phyloP scores from a whole-genome alignment of 2,888 invertebrate genomes.

The Leptinotarsa peninsularis region DNA sequence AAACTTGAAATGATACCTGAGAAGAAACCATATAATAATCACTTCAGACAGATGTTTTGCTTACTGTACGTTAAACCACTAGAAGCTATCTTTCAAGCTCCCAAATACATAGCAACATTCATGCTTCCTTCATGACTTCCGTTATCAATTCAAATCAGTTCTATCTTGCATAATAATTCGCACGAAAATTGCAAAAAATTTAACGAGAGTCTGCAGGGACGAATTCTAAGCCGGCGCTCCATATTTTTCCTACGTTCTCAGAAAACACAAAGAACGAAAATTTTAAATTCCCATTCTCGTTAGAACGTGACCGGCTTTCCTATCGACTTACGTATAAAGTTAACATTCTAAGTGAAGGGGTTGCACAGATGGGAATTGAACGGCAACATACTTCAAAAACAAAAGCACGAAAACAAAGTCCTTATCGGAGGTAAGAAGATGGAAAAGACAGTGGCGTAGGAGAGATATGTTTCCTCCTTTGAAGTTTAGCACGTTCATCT shows the following conservation, averaged over 20 bases:
- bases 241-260: constrained; percentile 56
- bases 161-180: constrained; percentile 18
- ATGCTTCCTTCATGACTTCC: not conserved
- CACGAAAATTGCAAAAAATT: constrained; percentile 35
- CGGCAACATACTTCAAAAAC: constrained; percentile 51
- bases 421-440: constrained; percentile 44
- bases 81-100: too few species aligned
- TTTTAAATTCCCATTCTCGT: constrained; percentile 52
- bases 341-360: constrained; percentile 38
- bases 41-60: too few species aligned
- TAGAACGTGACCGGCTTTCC: constrained; percentile 50
- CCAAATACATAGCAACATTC: too few species aligned
- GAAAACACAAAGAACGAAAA: constrained; percentile 56
- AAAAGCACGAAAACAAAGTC: constrained; percentile 58
- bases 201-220: constrained; percentile 34
- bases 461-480: too few species aligned
- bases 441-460: not conserved
- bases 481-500: too few species aligned
- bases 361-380: constrained; percentile 42
- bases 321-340: constrained; percentile 38
- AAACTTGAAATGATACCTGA: too few species aligned
- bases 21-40: too few species aligned
- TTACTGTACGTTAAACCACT: too few species aligned
- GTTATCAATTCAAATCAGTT: not conserved
- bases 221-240: constrained; percentile 41